These are phyloP conservation scores for Lobophora halterata DNA, from an alignment of 2,888 invertebrate species.

Conservation along the genomic window DNA sequence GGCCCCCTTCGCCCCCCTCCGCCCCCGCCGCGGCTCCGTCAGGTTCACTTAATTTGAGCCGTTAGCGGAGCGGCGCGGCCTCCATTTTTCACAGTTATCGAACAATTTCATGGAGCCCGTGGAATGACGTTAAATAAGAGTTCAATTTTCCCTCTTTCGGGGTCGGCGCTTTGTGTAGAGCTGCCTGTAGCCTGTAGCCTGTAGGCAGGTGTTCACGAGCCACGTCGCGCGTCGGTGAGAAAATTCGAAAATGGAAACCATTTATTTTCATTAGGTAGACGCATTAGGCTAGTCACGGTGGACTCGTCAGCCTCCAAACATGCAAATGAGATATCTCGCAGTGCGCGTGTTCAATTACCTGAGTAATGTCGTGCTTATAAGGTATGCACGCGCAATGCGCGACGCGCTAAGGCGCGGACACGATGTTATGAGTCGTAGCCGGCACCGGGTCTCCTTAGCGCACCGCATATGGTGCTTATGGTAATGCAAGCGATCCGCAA, in stretches of 20 bases:
- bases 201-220: too few relatives aligned
- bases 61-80: conserved; percentile 58
- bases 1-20: conserved; percentile 22
- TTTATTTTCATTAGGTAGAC: too few relatives aligned
- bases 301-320: conserved; percentile 31
- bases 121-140: conserved; percentile 62
- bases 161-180: too few relatives aligned
- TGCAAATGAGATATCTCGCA: conserved; percentile 43
- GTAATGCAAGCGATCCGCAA: too few relatives aligned
- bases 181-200: too few relatives aligned
- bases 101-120: conserved; percentile 50
- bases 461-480: too few relatives aligned
- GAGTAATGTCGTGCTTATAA: conserved; percentile 42
- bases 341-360: conserved; percentile 35
- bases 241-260: too few relatives aligned
- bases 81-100: conserved; percentile 74
- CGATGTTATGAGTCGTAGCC: too few relatives aligned
- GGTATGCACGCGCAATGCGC: conserved; percentile 36
- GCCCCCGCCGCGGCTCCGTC: too few relatives aligned
- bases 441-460: conserved; percentile 37
- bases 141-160: conserved; percentile 43
- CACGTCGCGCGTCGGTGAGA: too few relatives aligned
- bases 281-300: conserved; percentile 1
- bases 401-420: too few relatives aligned
- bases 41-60: conserved; percentile 74